Evolutionary conservation across 1,140 invertebrate genomes (phyloP).

Genomic region (Drosophila guanche): DNA sequence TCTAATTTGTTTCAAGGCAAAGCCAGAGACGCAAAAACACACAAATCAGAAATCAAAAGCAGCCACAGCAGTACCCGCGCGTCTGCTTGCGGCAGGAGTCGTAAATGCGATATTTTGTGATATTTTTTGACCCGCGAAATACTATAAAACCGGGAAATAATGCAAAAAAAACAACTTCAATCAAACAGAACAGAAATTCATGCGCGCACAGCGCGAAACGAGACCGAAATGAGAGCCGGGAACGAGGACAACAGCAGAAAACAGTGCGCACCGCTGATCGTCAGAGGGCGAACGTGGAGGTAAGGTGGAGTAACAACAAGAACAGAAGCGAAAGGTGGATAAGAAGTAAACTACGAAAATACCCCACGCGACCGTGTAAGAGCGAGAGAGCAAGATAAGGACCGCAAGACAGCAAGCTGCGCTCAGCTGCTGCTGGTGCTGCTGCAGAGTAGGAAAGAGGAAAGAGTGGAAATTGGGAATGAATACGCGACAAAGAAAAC

Average conservation of each 20-base stretch:
- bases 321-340: slow-evolving; percentile 29
- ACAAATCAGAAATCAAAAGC: slow-evolving; percentile 50
- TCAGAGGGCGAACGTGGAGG: slow-evolving; percentile 9
- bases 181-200: slow-evolving; percentile 12
- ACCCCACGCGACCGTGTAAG: slow-evolving; percentile 18
- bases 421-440: slow-evolving; percentile 33
- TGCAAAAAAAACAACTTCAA: slow-evolving; percentile 27
- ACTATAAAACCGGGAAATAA: slow-evolving; percentile 23
- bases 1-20: slow-evolving; percentile 75
- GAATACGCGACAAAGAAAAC: slow-evolving; percentile 70
- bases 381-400: slow-evolving; percentile 1
- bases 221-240: slow-evolving; percentile 30
- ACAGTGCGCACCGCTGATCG: too few relatives aligned
- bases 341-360: slow-evolving; percentile 23
- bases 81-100: slow-evolving; percentile 20
- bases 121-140: slow-evolving; percentile 29
- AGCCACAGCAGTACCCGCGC: slow-evolving; percentile 23
- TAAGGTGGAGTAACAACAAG: slow-evolving; percentile 30
- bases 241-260: neutral
- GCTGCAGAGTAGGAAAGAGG: too few relatives aligned
- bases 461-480: slow-evolving; percentile 13
- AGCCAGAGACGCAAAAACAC: slow-evolving; percentile 32
- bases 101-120: slow-evolving; percentile 34
- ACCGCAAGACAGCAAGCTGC: slow-evolving; percentile 36
- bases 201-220: slow-evolving; percentile 39